These are phyloP conservation scores for Lethrus apterus DNA, from an alignment of 1,140 invertebrate species.

Conservation along the genomic window DNA sequence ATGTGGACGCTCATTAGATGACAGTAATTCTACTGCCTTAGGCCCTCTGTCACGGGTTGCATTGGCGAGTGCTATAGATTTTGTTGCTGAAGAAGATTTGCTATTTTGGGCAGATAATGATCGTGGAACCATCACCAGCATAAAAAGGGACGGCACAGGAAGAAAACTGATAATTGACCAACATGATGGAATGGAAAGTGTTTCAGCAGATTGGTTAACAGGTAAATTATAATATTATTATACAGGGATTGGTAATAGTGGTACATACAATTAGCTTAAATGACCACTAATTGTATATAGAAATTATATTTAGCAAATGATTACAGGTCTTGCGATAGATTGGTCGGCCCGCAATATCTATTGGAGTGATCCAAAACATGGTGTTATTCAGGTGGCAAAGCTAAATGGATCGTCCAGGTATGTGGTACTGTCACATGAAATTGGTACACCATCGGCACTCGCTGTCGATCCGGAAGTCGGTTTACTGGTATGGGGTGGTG, in stretches of 20 bases:
- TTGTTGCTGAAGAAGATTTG: conserved; percentile 59
- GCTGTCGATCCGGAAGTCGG: conserved; percentile 58
- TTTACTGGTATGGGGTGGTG: conserved; percentile 57
- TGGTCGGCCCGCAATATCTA: conserved; percentile 84
- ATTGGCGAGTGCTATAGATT: conserved; percentile 69
- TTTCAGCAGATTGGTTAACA: conserved; percentile 59
- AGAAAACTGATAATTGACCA: conserved; percentile 49
- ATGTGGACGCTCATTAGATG: conserved; percentile 55
- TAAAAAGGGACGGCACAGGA: conserved; percentile 68
- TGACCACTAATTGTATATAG: background rate
- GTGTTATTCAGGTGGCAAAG: conserved; percentile 76
- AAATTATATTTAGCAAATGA: background rate
- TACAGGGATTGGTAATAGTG: background rate
- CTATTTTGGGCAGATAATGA: conserved; percentile 79
- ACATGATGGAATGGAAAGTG: conserved; percentile 48
- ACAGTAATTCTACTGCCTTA: conserved; percentile 48
- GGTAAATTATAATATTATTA: conserved; percentile 37
- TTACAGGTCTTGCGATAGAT: conserved; percentile 68
- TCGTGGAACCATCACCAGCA: conserved; percentile 63
- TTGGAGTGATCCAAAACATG: conserved; percentile 82
- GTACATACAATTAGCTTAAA: conserved; percentile 5
- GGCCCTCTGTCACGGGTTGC: conserved; percentile 71
- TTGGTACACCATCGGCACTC: conserved; percentile 58
- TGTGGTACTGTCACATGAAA: conserved; percentile 63
- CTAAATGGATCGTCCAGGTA: conserved; percentile 73